These are phyloP conservation scores for Eilema caniola DNA, from an alignment of 2,888 invertebrate genomes.

Conservation along the genomic window DNA sequence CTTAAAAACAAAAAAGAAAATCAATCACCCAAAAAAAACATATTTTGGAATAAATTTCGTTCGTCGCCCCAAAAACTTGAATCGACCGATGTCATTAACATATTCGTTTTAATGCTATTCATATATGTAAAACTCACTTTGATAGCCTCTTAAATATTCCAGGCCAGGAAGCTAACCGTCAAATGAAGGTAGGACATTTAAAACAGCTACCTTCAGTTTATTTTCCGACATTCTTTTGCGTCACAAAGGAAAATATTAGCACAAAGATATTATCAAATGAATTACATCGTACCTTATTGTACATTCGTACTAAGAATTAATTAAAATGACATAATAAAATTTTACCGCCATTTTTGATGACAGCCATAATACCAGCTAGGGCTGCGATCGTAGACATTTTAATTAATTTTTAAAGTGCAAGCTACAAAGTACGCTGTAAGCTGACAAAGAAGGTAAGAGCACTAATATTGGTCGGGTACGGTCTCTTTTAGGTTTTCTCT, in stretches of 20 bases:
- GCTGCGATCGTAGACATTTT: conserved; percentile 13
- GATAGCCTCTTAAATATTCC: background rate
- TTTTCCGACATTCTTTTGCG: conserved; percentile 10
- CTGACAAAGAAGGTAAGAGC: background rate
- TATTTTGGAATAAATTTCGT: background rate
- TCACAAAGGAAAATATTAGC: conserved; percentile 11
- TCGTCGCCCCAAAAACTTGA: background rate
- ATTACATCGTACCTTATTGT: conserved; percentile 22
- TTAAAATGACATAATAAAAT: conserved; percentile 45
- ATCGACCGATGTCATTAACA: conserved; percentile 3
- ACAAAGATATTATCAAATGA: conserved; percentile 24
- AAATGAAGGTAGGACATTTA: background rate
- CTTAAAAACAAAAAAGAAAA: background rate
- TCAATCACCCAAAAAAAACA: background rate
- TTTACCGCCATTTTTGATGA: conserved; percentile 36
- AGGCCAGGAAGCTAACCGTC: conserved; percentile 3
- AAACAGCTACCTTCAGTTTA: background rate
- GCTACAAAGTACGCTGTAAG: background rate
- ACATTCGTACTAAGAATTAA: conserved; percentile 31
- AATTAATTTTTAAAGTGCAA: background rate
- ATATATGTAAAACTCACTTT: conserved; percentile 5
- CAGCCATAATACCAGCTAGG: conserved; percentile 25
- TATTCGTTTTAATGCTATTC: conserved; percentile 4
- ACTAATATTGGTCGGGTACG: background rate
- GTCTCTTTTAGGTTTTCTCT: background rate